Evolutionary conservation across 1,140 invertebrate species (phyloP).

Genomic region (Trachymyrmex cornetzi): DNA sequence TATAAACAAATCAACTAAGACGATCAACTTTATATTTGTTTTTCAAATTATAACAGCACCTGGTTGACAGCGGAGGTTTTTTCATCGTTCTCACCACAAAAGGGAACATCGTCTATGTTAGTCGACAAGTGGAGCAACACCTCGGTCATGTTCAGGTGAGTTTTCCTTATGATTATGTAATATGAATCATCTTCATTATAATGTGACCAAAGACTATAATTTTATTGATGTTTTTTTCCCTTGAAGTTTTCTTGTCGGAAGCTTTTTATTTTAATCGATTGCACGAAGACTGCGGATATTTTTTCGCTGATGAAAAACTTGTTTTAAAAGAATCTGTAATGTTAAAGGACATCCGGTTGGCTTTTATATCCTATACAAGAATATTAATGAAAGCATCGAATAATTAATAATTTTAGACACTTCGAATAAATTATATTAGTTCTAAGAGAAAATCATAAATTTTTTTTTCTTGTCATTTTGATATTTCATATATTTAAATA

Average conservation of each 20-base stretch:
- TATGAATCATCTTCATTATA: not conserved
- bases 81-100: conserved; percentile 93
- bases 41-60: conserved; percentile 67
- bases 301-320: not conserved
- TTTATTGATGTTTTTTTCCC: not conserved
- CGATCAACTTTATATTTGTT: conserved; percentile 43
- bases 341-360: not conserved
- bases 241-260: not conserved
- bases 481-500: not conserved
- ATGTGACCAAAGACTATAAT: not conserved
- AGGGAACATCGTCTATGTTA: conserved; percentile 96
- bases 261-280: conserved; percentile 1
- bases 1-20: not conserved
- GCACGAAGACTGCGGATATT: not conserved
- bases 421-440: conserved; percentile 12
- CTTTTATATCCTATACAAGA: not conserved
- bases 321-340: conserved; percentile 12
- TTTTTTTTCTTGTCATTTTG: not conserved
- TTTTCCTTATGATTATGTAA: not conserved
- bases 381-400: not conserved
- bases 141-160: conserved; percentile 94
- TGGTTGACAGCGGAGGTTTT: conserved; percentile 89
- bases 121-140: conserved; percentile 93
- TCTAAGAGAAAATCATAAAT: not conserved
- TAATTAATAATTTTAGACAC: not conserved